A percentile compares a stretch with the other conserved stretches of the same genome.
Evolutionary conservation across 2,888 invertebrate species (phyloP).

Genomic region (Nasonovia ribisnigri): DNA sequence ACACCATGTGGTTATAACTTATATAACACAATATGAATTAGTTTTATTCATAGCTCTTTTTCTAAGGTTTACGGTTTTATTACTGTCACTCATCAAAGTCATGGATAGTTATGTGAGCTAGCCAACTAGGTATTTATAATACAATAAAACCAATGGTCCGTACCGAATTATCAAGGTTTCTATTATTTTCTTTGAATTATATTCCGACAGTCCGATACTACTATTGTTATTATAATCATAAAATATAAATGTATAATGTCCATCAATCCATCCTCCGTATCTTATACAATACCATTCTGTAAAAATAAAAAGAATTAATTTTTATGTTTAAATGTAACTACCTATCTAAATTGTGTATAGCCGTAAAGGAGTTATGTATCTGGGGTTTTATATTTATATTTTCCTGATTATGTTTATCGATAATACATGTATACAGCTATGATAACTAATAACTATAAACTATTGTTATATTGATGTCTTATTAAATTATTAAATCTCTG

Average conservation of each 20-base stretch:
- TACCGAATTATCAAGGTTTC: slow-evolving; percentile 45
- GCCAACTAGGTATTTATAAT: slow-evolving; percentile 41
- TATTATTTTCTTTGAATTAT: slow-evolving; percentile 42
- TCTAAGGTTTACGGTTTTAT: not conserved
- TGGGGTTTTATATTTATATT: not conserved
- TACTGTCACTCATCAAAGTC: slow-evolving; percentile 17
- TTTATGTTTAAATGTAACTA: not conserved
- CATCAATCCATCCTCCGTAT: not conserved
- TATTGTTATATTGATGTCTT: not conserved
- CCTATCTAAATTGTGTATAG: not conserved
- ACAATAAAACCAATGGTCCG: slow-evolving; percentile 35
- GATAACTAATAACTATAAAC: not conserved
- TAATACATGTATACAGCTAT: not conserved
- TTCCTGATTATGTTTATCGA: not conserved
- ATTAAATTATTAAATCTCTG: not conserved
- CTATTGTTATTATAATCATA: slow-evolving; percentile 48
- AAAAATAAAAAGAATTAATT: not conserved
- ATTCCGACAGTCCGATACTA: not conserved
- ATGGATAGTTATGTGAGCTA: not conserved
- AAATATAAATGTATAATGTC: slow-evolving; percentile 12
- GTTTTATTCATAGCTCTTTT: not conserved
- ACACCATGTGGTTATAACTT: not conserved
- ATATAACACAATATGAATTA: slow-evolving; percentile 24
- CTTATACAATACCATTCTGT: not conserved
- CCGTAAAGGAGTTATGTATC: not conserved